Evolutionary conservation across 2,113 vertebrate species (phyloP).

Genomic region (Paratilapia polleni): DNA sequence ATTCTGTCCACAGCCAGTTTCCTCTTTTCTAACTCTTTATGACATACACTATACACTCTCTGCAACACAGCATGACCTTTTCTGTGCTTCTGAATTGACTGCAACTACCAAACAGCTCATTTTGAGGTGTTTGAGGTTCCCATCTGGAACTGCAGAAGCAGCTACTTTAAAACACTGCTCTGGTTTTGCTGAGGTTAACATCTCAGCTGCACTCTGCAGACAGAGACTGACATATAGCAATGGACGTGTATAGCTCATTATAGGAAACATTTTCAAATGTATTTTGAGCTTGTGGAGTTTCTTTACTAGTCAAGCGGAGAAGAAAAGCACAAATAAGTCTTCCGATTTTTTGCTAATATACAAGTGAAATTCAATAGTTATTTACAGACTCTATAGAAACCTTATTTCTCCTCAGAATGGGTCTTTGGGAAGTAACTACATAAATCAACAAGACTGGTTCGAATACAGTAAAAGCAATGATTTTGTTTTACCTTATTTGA

Average conservation of each 20-base stretch:
- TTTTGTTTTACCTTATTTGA: neutral
- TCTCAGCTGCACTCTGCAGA: slow-evolving; percentile 12
- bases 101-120: neutral
- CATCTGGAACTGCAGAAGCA: slow-evolving; percentile 14
- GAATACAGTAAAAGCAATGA: neutral
- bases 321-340: neutral
- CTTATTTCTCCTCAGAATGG: neutral
- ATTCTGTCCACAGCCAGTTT: slow-evolving; percentile 24
- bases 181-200: slow-evolving; percentile 7
- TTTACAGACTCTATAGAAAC: neutral
- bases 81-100: neutral
- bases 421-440: neutral
- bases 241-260: neutral
- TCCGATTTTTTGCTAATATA: neutral
- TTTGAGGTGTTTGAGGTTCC: slow-evolving; percentile 5
- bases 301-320: neutral
- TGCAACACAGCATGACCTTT: neutral
- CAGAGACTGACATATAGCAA: neutral
- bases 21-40: slow-evolving; percentile 28
- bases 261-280: neutral
- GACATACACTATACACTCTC: neutral
- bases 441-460: neutral
- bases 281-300: neutral
- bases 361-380: neutral
- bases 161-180: neutral